Conservation (phyloP, 2,888 invertebrate genomes). For the Drosophila tanythrix region DNA sequence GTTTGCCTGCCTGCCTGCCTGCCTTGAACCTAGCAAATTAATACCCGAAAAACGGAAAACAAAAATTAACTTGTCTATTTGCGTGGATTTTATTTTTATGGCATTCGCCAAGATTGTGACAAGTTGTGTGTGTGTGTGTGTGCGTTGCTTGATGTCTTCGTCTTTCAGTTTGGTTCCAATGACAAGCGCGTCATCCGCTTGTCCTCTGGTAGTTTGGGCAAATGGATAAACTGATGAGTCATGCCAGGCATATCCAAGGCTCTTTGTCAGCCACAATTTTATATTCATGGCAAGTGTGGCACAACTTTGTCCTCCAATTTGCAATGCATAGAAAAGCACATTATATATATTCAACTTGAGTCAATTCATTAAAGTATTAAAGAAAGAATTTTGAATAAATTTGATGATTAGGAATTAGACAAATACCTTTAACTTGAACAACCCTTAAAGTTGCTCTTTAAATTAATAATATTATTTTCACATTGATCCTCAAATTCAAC, state of each 20-base stretch:
- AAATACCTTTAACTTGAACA: background rate
- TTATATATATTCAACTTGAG: background rate
- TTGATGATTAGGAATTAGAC: background rate
- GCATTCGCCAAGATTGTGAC: slow-evolving; percentile 35
- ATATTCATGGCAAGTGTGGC: slow-evolving; percentile 42
- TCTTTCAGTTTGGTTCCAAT: slow-evolving; percentile 11
- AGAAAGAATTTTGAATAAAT: background rate
- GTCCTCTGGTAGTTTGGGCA: slow-evolving; percentile 1
- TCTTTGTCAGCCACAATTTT: slow-evolving; percentile 26
- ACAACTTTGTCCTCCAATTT: slow-evolving; percentile 19
- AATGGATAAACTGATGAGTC: slow-evolving; percentile 41
- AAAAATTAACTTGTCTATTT: slow-evolving; percentile 68
- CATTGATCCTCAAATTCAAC: background rate
- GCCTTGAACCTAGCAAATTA: slow-evolving; percentile 23
- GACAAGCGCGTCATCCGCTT: slow-evolving; percentile 46
- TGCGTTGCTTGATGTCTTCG: slow-evolving; percentile 13
- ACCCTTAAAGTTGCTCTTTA: background rate
- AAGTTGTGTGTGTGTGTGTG: slow-evolving; percentile 24
- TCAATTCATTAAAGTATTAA: background rate
- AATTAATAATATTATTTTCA: background rate
- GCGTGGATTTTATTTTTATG: slow-evolving; percentile 66
- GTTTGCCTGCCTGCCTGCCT: slow-evolving; percentile 2
- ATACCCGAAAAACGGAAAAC: slow-evolving; percentile 28
- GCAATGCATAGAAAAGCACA: slow-evolving; percentile 7
- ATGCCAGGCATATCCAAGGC: slow-evolving; percentile 27